A percentile compares a stretch with the other conserved stretches of the same genome.
Conservation (phyloP, 2,888 invertebrate genomes). For the Brachypalpus laphriformis region DNA sequence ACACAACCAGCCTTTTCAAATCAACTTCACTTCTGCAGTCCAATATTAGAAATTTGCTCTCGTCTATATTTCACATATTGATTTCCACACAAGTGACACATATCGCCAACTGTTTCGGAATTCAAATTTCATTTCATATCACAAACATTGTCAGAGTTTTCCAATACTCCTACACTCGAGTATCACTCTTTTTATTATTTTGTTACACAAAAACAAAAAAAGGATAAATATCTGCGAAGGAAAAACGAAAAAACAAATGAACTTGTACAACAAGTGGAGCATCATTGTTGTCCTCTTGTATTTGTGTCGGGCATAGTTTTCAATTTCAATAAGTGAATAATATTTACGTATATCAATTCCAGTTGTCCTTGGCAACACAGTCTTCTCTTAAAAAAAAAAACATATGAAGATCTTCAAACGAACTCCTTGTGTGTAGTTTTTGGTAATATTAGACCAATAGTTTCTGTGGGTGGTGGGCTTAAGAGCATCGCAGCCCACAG, state of each 20-base stretch:
- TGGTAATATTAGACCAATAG: slow-evolving; percentile 2
- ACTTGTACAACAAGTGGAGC: slow-evolving; percentile 12
- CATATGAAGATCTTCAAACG: background rate
- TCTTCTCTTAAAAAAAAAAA: background rate
- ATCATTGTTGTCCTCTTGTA: slow-evolving; percentile 35
- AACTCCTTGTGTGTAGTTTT: background rate
- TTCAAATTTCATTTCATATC: slow-evolving; percentile 32
- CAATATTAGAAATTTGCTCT: background rate
- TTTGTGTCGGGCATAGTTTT: slow-evolving; percentile 61
- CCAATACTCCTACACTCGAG: background rate
- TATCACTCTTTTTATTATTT: slow-evolving; percentile 27
- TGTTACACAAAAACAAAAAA: background rate
- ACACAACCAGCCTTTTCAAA: background rate
- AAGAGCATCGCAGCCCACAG: background rate
- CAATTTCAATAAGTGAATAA: slow-evolving; percentile 72
- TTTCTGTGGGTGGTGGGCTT: background rate
- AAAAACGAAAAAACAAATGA: background rate
- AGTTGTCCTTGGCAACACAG: slow-evolving; percentile 34
- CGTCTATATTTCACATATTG: slow-evolving; percentile 2
- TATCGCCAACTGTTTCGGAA: slow-evolving; percentile 14
- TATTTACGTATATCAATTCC: slow-evolving; percentile 58
- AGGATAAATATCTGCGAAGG: background rate
- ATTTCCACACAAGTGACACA: background rate
- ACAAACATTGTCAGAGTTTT: background rate
- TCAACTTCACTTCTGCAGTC: background rate